A percentile compares a stretch with the other conserved stretches of the same genome.
These are phyloP conservation scores for Papilio glaucus DNA, from an alignment of 1,140 invertebrate genomes.

Conservation along the genomic window DNA sequence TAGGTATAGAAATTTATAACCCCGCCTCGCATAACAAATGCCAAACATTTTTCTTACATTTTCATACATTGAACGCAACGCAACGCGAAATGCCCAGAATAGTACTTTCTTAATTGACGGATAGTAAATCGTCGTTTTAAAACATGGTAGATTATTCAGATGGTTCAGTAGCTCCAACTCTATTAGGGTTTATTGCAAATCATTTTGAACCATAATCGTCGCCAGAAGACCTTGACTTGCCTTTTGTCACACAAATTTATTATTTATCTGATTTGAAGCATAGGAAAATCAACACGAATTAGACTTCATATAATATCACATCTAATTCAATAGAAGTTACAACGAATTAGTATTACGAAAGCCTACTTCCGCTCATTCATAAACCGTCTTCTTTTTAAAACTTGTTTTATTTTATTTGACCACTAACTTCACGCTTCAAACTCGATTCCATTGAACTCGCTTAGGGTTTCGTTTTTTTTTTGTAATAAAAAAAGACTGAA, in stretches of 20 bases:
- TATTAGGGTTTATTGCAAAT: too few relatives aligned
- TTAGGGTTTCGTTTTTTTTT: slow-evolving; percentile 61
- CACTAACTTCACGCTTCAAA: slow-evolving; percentile 59
- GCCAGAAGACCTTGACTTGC: too few relatives aligned
- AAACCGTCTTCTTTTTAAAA: slow-evolving; percentile 34
- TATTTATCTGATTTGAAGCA: background rate
- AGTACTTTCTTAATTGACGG: too few relatives aligned
- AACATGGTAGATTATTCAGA: too few relatives aligned
- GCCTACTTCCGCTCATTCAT: slow-evolving; percentile 13
- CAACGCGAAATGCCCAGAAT: too few relatives aligned
- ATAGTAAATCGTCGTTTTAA: too few relatives aligned
- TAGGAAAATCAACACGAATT: background rate
- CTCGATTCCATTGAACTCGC: slow-evolving; percentile 67
- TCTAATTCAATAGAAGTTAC: background rate
- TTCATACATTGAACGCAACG: too few relatives aligned
- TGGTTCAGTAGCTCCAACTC: too few relatives aligned
- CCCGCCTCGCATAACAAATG: too few relatives aligned
- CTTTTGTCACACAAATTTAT: background rate
- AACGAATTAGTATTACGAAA: slow-evolving; percentile 8
- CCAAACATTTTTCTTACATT: too few relatives aligned
- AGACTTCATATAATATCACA: background rate
- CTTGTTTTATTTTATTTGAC: slow-evolving; percentile 54
- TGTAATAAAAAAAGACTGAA: slow-evolving; percentile 73
- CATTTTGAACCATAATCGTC: too few relatives aligned
- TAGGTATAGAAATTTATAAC: too few relatives aligned